Base-by-base conservation (phyloP, 2,113 vertebrate species). In the Prietella phreatophila region DNA sequence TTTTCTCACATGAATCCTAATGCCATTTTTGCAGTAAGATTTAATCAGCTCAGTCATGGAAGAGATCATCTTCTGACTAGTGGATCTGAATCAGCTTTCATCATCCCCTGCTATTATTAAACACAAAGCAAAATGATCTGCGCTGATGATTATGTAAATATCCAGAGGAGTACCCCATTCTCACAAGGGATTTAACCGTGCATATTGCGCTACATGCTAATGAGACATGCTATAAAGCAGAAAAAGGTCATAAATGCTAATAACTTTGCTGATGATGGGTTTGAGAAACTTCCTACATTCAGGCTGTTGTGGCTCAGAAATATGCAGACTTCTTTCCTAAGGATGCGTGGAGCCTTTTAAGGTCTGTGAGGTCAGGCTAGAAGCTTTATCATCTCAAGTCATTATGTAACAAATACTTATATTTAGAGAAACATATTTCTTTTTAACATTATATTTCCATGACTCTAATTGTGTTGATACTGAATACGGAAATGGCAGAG, bases 61-160 rank as follows among this genome's bases (percentile, higher is more conserved):
- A 20, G 61, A 84, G n/a, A 56, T 73, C 14, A 50, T 20, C 39
- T 82, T n/a, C 83, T 53, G 42, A 69, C 67, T n/a, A 8, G 56
- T 27, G 86, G 80, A 47, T 71, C 86, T 76, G 10, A 69, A 69
- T n/a, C 86, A 50, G 80, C 33, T 47, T 47, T 87, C 65, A 60
- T 73, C 55, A 61, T 82, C 47, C 22, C 36, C 20, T 0, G 78
- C 61, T 88, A 55, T 78, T 55, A 39, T 36, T 55, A 84, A 53
- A 75, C 17, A 53, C 69, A 55, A 75, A 63, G 86, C n/a, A n/a
- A 65, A 36, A 25, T 55, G 76, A 86, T 63, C 60, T 10, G 27
- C 1, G 1, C n/a, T 53, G 60, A n/a, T 76, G 55, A 39, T 83
- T 73, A 47, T 56, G 85, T 73, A 83, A 82, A 61, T 36, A 6